phyloP scores from a whole-genome alignment of 2,113 vertebrate genomes.

The Polypterus bichir region DNA sequence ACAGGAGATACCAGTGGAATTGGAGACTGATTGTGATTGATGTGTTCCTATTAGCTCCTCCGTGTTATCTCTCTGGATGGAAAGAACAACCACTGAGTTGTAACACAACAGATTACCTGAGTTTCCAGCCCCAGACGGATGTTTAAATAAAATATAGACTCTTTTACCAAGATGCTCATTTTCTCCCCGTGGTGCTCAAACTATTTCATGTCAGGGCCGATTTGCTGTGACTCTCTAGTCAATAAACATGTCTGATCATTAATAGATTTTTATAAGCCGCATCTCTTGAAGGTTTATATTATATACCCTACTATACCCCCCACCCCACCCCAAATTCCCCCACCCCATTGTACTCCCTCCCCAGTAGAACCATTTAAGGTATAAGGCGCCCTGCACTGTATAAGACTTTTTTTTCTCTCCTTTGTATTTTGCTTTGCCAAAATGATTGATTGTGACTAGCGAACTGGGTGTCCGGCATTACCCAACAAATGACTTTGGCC shows the following conservation, averaged over 20 bases:
- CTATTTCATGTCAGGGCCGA: constrained; percentile 74
- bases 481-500: constrained; percentile 97
- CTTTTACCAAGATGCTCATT: constrained; percentile 80
- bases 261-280: constrained; percentile 65
- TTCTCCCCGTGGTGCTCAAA: constrained; percentile 51
- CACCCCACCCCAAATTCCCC: too few relatives aligned
- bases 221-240: constrained; percentile 69
- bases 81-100: constrained; percentile 82
- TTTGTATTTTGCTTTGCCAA: constrained; percentile 57
- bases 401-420: background rate
- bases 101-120: constrained; percentile 94
- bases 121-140: constrained; percentile 67
- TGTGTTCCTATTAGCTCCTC: constrained; percentile 76
- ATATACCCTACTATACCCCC: background rate
- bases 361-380: too few relatives aligned
- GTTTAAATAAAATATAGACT: constrained; percentile 89
- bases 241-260: constrained; percentile 86
- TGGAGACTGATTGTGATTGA: constrained; percentile 85
- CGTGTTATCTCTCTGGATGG: constrained; percentile 75
- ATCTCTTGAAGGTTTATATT: constrained; percentile 38
- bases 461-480: constrained; percentile 80
- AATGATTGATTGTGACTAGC: constrained; percentile 84
- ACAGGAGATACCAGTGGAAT: constrained; percentile 66
- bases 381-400: too few relatives aligned
- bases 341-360: too few relatives aligned